Conservation (phyloP, 2,797 vertebrate species). For the Acomys russatus region DNA sequence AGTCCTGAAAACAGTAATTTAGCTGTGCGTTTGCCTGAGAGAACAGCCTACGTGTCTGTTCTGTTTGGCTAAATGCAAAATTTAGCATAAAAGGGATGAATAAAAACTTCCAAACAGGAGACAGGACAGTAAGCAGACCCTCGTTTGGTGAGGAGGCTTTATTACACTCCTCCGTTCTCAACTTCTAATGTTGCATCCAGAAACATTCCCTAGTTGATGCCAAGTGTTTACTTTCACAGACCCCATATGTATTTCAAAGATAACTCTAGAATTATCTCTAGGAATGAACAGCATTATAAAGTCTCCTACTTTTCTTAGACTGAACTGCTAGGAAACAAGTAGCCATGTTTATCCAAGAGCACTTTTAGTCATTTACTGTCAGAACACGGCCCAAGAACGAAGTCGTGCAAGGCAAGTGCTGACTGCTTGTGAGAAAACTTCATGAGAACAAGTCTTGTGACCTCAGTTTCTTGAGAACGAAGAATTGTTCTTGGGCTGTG, state of each 20-base stretch:
- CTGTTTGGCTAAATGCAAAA: constrained; percentile 69
- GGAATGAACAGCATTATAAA: constrained; percentile 48
- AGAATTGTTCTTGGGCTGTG: neutral
- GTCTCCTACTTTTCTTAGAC: constrained; percentile 43
- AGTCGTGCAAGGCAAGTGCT: neutral
- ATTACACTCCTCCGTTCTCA: neutral
- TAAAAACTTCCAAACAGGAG: constrained; percentile 21
- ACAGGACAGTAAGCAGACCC: neutral
- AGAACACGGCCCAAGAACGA: too few relatives aligned
- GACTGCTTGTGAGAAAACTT: neutral
- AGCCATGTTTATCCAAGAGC: constrained; percentile 63
- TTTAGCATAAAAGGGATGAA: constrained; percentile 24
- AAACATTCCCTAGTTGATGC: constrained; percentile 33
- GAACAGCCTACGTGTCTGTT: constrained; percentile 63
- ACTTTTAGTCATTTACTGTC: constrained; percentile 71
- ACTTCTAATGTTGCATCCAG: neutral
- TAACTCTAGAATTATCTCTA: constrained; percentile 64
- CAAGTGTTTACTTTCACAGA: neutral
- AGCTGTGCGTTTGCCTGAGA: constrained; percentile 46
- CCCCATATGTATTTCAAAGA: constrained; percentile 25
- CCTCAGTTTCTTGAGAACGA: neutral
- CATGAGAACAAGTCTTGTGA: neutral
- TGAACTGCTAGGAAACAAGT: constrained; percentile 56
- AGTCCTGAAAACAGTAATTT: constrained; percentile 74
- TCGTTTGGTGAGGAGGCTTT: neutral